A percentile compares a stretch with the other conserved stretches of the same genome.
Conservation (phyloP, 1,140 invertebrate species). For the Zaprionus tsacasi region DNA sequence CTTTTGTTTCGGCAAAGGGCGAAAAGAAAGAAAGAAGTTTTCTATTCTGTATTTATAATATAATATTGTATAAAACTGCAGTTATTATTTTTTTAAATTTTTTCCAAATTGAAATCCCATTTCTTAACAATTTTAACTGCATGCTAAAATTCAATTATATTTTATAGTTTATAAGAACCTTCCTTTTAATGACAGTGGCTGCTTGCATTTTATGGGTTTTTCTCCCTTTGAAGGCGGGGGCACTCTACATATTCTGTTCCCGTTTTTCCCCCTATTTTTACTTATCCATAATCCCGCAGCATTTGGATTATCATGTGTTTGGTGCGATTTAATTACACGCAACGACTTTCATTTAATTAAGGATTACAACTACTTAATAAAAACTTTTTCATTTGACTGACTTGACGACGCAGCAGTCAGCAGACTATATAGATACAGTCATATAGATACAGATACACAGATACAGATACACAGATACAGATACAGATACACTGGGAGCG, state of each 20-base stretch:
- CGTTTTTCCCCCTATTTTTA: neutral
- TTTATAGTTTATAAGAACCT: neutral
- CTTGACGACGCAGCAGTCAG: conserved; percentile 33
- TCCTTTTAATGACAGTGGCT: neutral
- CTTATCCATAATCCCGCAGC: conserved; percentile 13
- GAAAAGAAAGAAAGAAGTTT: neutral
- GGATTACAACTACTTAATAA: conserved; percentile 74
- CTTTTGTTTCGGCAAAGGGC: neutral
- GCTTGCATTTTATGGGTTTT: neutral
- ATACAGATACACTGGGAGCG: neutral
- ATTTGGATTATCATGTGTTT: conserved; percentile 19
- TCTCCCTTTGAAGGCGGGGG: neutral
- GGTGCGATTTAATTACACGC: conserved; percentile 63
- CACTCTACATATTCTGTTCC: neutral
- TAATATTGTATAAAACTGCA: too few species aligned
- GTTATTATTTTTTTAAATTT: too few species aligned
- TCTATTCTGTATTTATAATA: neutral
- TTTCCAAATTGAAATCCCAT: too few species aligned
- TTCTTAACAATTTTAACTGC: neutral
- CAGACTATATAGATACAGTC: neutral
- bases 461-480: conserved; percentile 11
- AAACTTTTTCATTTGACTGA: conserved; percentile 66
- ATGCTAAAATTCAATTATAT: neutral
- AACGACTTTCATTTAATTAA: conserved; percentile 70
- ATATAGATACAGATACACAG: conserved; percentile 14